These are phyloP conservation scores for Thamnophis sirtalis DNA, from an alignment of 2,113 vertebrate species.

Conservation along the genomic window DNA sequence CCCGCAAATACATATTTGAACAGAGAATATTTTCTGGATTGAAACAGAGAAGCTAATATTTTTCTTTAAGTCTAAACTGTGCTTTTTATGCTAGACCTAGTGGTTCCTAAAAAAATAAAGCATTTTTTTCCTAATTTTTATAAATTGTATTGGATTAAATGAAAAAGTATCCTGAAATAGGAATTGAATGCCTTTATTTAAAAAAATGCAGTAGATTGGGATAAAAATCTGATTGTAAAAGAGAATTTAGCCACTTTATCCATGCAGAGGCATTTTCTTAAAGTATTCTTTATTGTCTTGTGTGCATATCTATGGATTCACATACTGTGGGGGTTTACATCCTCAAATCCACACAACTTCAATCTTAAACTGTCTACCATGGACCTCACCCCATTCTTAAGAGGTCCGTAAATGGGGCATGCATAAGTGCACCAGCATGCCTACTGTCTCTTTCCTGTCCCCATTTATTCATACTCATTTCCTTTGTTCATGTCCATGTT, in stretches of 20 bases:
- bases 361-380: too few relatives aligned
- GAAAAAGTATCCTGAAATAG: neutral
- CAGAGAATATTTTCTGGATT: neutral
- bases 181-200: neutral
- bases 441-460: too few relatives aligned
- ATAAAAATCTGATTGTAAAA: neutral
- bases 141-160: conserved; percentile 24
- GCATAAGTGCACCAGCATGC: too few relatives aligned
- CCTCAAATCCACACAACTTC: too few relatives aligned
- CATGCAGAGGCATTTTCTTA: neutral
- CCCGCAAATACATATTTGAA: neutral
- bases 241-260: neutral
- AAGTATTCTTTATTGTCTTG: neutral
- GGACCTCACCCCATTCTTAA: too few relatives aligned
- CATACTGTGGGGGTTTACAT: neutral
- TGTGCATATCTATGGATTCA: neutral
- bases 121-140: neutral
- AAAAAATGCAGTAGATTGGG: neutral
- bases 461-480: too few relatives aligned
- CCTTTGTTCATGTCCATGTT: too few relatives aligned
- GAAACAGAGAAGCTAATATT: neutral
- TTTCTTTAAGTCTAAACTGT: neutral
- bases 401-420: too few relatives aligned
- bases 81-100: neutral
- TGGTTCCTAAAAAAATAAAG: conserved; percentile 1